These are phyloP conservation scores for Psilopogon haemacephalus DNA, from an alignment of 2,113 vertebrate species.

Conservation along the genomic window DNA sequence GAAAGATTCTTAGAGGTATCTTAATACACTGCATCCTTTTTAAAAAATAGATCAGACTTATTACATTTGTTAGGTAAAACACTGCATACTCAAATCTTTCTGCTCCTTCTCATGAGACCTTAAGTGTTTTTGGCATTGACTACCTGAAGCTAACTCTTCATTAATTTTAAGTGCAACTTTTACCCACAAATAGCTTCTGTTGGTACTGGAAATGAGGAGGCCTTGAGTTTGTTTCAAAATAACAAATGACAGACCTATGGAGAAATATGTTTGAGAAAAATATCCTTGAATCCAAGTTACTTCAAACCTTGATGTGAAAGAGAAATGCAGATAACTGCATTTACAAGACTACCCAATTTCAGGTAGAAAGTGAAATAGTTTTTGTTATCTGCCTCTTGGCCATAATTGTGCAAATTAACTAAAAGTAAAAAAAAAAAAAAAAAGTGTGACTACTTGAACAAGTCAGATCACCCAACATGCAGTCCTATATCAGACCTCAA, in stretches of 20 bases:
- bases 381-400: background rate
- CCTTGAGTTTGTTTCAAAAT: background rate
- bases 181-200: background rate
- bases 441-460: background rate
- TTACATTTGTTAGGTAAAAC: background rate
- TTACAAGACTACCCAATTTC: background rate
- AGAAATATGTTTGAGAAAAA: rapidly evolving
- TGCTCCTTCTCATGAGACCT: background rate
- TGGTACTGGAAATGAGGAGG: background rate
- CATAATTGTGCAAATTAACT: background rate
- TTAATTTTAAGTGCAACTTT: background rate
- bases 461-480: background rate
- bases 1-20: too few relatives aligned
- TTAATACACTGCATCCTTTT: too few relatives aligned
- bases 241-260: background rate
- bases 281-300: background rate
- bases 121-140: background rate
- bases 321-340: background rate
- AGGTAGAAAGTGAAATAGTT: background rate
- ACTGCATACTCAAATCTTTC: background rate
- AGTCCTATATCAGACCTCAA: rapidly evolving
- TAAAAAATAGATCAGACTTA: background rate
- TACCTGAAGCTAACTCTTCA: background rate
- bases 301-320: background rate
- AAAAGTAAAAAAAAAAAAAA: too few relatives aligned